phyloP scores from a whole-genome alignment of 1,140 invertebrate species.

The Drosophila ficusphila region DNA sequence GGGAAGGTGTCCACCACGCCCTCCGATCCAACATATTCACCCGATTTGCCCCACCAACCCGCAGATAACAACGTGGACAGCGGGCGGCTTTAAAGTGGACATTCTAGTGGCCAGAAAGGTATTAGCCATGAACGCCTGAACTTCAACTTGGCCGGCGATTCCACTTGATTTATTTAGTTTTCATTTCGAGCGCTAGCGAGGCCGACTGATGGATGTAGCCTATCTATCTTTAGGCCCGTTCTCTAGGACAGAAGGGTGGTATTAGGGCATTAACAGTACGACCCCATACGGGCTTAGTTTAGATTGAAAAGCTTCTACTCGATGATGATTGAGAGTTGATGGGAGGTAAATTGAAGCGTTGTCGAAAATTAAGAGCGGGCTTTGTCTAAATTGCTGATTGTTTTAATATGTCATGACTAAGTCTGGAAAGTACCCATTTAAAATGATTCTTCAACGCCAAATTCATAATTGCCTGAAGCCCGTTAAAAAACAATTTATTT shows the following conservation, averaged over 20 bases:
- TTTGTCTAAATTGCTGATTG: not conserved
- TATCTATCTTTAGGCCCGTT: constrained; percentile 42
- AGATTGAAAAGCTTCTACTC: constrained; percentile 34
- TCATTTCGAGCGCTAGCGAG: constrained; percentile 18
- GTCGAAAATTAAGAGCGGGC: not conserved
- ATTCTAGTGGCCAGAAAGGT: constrained; percentile 63
- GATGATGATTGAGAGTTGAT: constrained; percentile 29
- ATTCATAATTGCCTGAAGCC: too few relatives aligned
- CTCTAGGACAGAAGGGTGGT: constrained; percentile 14
- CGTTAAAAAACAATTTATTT: too few relatives aligned
- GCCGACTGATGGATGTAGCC: constrained; percentile 62
- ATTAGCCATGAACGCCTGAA: constrained; percentile 67
- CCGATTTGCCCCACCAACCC: not conserved
- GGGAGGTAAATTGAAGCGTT: not conserved
- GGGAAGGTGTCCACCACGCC: constrained; percentile 12
- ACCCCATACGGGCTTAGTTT: constrained; percentile 33
- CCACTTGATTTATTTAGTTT: constrained; percentile 44
- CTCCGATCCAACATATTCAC: not conserved
- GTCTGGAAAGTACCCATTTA: too few relatives aligned
- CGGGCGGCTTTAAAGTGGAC: constrained; percentile 69
- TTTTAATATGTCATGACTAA: too few relatives aligned
- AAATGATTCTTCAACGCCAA: too few relatives aligned
- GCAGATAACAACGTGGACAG: constrained; percentile 61
- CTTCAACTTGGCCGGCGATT: constrained; percentile 63
- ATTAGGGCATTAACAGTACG: constrained; percentile 31